Conservation (phyloP, 2,888 invertebrate genomes). For the Mesorhabditis spiculigera region DNA sequence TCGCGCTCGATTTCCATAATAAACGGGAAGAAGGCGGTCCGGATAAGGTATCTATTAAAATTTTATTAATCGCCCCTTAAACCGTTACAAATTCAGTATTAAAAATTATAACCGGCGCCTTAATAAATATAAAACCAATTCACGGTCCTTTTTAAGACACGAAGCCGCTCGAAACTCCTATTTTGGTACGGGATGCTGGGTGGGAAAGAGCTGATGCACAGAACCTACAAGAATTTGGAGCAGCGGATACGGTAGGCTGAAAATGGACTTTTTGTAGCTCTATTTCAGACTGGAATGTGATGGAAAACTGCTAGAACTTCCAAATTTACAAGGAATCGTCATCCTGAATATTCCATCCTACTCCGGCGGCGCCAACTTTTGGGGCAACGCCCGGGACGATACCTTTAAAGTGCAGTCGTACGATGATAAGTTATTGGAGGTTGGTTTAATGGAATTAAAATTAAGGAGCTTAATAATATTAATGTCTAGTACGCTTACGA, state of each 20-base stretch:
- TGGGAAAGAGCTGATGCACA: constrained; percentile 67
- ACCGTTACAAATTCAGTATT: neutral
- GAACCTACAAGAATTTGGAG: constrained; percentile 90
- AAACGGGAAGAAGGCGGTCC: constrained; percentile 85
- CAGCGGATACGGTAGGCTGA: constrained; percentile 74
- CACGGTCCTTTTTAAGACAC: constrained; percentile 19
- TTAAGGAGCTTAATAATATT: too few relatives aligned
- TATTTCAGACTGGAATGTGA: constrained; percentile 74
- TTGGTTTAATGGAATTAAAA: constrained; percentile 3
- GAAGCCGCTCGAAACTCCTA: constrained; percentile 82
- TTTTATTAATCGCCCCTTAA: neutral
- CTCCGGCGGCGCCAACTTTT: constrained; percentile 97
- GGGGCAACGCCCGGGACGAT: constrained; percentile 69
- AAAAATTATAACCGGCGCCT: neutral
- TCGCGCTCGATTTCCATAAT: constrained; percentile 91
- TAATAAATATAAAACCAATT: neutral
- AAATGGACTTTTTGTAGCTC: too few relatives aligned
- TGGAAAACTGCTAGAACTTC: constrained; percentile 87
- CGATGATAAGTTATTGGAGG: constrained; percentile 88
- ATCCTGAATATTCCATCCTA: constrained; percentile 94
- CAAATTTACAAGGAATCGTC: constrained; percentile 88
- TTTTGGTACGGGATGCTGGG: constrained; percentile 79
- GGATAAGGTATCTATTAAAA: constrained; percentile 69
- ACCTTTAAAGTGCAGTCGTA: constrained; percentile 86
- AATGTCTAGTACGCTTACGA: too few relatives aligned